Evolutionary conservation across 1,140 invertebrate genomes (phyloP).

Genomic region (Diabrotica virgifera): DNA sequence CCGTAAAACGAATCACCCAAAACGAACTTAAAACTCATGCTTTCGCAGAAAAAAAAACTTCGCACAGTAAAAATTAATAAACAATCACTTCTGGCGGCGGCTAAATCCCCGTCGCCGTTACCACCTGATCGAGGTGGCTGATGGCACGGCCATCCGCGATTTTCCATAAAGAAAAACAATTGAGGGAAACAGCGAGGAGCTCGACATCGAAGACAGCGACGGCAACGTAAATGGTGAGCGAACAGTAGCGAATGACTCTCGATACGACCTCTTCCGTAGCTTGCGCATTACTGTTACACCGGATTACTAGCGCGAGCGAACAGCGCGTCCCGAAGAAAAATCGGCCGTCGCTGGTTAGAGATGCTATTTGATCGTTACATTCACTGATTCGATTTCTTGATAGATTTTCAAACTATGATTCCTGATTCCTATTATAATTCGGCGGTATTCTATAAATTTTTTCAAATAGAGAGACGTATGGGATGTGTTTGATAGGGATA

Average conservation of each 20-base stretch:
- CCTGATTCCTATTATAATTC: too few relatives aligned
- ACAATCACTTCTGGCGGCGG: not conserved
- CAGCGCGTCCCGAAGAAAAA: not conserved
- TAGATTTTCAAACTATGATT: too few relatives aligned
- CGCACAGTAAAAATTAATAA: not conserved
- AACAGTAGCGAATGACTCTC: not conserved
- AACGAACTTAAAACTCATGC: not conserved
- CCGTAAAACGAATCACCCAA: not conserved
- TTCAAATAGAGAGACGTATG: too few relatives aligned
- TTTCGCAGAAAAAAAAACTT: not conserved
- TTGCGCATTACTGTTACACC: conserved; percentile 1
- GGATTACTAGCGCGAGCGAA: not conserved
- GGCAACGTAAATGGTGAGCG: not conserved
- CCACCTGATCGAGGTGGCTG: not conserved
- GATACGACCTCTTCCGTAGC: not conserved
- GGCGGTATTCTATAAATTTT: too few relatives aligned
- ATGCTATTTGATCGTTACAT: too few relatives aligned
- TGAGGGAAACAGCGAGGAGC: not conserved
- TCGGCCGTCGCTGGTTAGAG: too few relatives aligned
- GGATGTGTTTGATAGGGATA: too few relatives aligned
- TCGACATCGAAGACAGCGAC: not conserved
- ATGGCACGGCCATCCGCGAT: conserved; percentile 1
- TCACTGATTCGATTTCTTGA: too few relatives aligned
- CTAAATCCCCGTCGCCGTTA: not conserved
- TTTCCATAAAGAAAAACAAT: conserved; percentile 3